phyloP scores from a whole-genome alignment of 2,797 vertebrate species.

The Lepus townsendii region DNA sequence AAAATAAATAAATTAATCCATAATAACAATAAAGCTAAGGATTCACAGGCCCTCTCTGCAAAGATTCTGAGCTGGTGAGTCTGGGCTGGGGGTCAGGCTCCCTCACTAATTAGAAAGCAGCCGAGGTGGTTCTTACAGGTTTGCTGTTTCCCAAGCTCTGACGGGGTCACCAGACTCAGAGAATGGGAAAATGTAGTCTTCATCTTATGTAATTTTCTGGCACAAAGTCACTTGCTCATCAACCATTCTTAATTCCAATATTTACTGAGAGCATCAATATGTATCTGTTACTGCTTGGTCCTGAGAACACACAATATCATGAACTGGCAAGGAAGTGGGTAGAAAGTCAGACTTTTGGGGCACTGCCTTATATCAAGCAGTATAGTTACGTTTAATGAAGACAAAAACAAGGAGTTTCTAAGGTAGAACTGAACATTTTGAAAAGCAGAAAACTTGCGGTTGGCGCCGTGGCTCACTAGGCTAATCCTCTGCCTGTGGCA shows the following conservation, averaged over 20 bases:
- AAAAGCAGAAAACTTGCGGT: background rate
- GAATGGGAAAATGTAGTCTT: conserved; percentile 18
- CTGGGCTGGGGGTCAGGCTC: background rate
- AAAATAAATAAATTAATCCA: too few relatives aligned
- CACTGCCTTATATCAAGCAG: too few relatives aligned
- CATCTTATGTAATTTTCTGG: conserved; percentile 51
- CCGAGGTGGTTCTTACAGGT: background rate
- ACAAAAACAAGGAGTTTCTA: background rate
- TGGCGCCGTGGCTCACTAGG: too few relatives aligned
- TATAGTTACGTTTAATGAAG: background rate
- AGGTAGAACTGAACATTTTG: background rate
- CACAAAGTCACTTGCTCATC: background rate
- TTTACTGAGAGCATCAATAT: conserved; percentile 44
- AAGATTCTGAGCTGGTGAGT: background rate
- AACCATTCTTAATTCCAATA: background rate
- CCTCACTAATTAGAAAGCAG: conserved; percentile 21
- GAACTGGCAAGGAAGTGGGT: background rate
- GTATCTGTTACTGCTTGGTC: background rate
- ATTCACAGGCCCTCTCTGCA: background rate
- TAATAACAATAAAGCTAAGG: background rate
- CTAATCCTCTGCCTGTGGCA: too few relatives aligned
- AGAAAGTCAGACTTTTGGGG: background rate
- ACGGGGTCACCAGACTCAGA: background rate
- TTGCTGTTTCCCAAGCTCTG: conserved; percentile 21
- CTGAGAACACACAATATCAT: background rate